Evolutionary conservation across 2,797 vertebrate genomes (phyloP).

Genomic region (Sus cebifrons): DNA sequence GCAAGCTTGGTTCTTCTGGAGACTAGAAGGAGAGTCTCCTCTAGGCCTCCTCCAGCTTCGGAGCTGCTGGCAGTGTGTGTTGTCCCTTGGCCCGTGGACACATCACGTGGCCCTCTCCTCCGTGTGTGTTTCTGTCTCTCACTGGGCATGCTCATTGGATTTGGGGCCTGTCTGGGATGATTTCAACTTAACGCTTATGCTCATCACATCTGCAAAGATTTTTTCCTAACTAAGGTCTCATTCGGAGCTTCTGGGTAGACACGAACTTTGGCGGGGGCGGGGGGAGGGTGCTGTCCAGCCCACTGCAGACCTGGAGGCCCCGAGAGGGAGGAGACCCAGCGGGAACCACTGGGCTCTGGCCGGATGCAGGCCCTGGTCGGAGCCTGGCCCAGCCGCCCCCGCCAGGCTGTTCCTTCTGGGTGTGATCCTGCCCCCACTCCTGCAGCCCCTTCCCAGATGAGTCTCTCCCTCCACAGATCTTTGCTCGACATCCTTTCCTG

Average conservation of each 20-base stretch:
- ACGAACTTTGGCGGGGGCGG: background rate
- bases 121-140: background rate
- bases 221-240: background rate
- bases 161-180: background rate
- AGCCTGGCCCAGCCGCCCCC: rapidly evolving
- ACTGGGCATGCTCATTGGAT: background rate
- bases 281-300: background rate
- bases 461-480: too few species aligned
- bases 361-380: background rate
- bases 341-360: too few species aligned
- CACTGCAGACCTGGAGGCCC: background rate
- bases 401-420: background rate
- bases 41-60: background rate
- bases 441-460: background rate
- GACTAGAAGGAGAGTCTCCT: background rate
- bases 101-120: rapidly evolving
- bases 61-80: rapidly evolving
- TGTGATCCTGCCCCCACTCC: background rate
- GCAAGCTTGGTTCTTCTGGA: background rate
- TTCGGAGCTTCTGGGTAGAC: background rate
- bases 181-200: background rate
- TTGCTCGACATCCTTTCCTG: rapidly evolving
- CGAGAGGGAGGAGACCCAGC: rapidly evolving
- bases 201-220: background rate
- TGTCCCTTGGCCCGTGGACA: too few species aligned